Conservation (phyloP, 2,797 vertebrate species). For the Anniella stebbinsi region DNA sequence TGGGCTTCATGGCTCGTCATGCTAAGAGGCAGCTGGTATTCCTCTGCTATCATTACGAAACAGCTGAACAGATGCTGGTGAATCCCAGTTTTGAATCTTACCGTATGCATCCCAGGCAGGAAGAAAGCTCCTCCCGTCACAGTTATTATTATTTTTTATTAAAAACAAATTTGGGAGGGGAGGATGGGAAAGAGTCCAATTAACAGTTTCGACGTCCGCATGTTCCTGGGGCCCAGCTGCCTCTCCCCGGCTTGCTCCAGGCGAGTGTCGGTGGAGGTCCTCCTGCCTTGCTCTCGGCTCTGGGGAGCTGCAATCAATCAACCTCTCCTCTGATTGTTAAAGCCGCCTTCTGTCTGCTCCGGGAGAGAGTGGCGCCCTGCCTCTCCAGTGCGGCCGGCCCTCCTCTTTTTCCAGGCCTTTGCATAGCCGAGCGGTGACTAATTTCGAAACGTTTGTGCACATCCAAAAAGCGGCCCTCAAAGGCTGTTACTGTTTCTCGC, state of each 20-base stretch:
- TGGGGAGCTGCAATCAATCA: neutral
- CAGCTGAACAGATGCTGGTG: neutral
- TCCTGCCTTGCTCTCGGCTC: conserved; percentile 38
- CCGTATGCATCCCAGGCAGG: neutral
- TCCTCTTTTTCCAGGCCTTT: conserved; percentile 67
- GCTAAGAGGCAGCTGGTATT: neutral
- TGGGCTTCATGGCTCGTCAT: fast-evolving
- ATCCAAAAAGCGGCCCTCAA: conserved; percentile 59
- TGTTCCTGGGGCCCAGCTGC: neutral
- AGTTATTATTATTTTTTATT: neutral
- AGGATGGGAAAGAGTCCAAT: neutral
- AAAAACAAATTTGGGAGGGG: conserved; percentile 24
- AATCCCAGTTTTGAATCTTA: neutral
- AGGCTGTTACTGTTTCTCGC: conserved; percentile 56
- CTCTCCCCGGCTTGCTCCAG: neutral
- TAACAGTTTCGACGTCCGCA: neutral
- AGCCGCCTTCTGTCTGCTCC: neutral
- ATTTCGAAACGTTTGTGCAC: conserved; percentile 63
- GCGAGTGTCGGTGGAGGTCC: neutral
- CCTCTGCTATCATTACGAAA: neutral
- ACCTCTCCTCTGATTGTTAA: neutral
- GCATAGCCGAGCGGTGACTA: conserved; percentile 76
- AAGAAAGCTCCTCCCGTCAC: neutral
- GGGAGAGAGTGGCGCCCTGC: neutral
- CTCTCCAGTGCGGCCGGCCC: neutral